Conservation (phyloP, 2,113 vertebrate species). For the Cynopterus brachyotis region DNA sequence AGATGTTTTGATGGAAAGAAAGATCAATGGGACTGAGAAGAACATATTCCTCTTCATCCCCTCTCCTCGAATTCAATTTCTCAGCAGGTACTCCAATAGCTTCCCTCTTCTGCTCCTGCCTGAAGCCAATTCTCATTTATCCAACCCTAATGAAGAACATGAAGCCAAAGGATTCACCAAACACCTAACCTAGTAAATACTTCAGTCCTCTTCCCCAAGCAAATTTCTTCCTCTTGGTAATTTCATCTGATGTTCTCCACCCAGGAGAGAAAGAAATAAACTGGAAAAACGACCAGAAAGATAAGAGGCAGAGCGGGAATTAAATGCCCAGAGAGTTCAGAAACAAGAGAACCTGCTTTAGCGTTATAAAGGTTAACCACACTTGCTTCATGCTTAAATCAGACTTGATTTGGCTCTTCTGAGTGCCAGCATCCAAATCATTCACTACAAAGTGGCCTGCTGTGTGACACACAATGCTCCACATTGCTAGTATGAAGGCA, state of each 20-base stretch:
- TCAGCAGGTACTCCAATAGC: neutral
- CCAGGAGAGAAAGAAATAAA: neutral
- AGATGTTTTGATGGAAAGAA: slow-evolving; percentile 60
- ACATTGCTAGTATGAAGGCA: neutral
- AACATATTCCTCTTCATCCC: slow-evolving; percentile 41
- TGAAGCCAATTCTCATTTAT: slow-evolving; percentile 47
- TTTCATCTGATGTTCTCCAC: neutral
- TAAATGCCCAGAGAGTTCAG: neutral
- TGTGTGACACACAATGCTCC: neutral
- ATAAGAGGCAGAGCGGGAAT: neutral
- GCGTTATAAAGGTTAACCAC: neutral
- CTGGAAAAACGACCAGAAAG: neutral
- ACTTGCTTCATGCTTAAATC: neutral
- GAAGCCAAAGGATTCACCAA: neutral
- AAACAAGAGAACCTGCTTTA: neutral
- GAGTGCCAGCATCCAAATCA: neutral
- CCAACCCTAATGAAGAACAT: slow-evolving; percentile 7
- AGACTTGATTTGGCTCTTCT: neutral
- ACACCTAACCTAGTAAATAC: neutral
- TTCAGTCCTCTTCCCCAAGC: neutral
- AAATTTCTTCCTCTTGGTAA: neutral
- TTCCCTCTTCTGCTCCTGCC: neutral
- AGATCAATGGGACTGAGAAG: slow-evolving; percentile 67
- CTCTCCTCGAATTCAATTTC: slow-evolving; percentile 56
- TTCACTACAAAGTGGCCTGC: neutral